These are phyloP conservation scores for Latheticus oryzae DNA, from an alignment of 2,888 invertebrate species.

Conservation along the genomic window DNA sequence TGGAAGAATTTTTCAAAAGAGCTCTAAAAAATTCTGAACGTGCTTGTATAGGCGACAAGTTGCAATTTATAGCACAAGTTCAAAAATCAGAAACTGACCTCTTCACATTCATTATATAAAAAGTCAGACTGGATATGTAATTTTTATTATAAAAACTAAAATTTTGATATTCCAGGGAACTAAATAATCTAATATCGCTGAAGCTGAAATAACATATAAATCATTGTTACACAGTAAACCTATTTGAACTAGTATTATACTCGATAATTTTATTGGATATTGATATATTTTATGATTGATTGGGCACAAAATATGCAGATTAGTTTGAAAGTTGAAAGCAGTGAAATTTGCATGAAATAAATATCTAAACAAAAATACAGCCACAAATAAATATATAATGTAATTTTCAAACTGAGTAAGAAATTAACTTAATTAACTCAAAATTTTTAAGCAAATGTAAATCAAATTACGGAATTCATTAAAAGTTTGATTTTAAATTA, in stretches of 20 bases:
- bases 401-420: background rate
- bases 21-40: slow-evolving; percentile 4
- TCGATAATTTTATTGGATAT: slow-evolving; percentile 12
- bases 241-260: slow-evolving; percentile 2
- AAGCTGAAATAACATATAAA: slow-evolving; percentile 15
- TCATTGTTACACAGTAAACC: slow-evolving; percentile 12
- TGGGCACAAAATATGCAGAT: slow-evolving; percentile 2
- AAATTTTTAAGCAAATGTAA: too few species aligned
- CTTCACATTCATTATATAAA: too few species aligned
- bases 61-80: slow-evolving; percentile 19
- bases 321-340: too few species aligned
- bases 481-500: slow-evolving; percentile 15
- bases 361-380: too few species aligned
- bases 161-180: slow-evolving; percentile 1
- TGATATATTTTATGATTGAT: slow-evolving; percentile 4
- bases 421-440: background rate
- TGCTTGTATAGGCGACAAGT: slow-evolving; percentile 4
- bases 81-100: background rate
- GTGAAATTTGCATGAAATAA: too few species aligned
- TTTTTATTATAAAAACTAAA: background rate
- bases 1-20: slow-evolving; percentile 10
- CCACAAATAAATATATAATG: background rate
- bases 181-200: slow-evolving; percentile 17
- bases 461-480: slow-evolving; percentile 2
- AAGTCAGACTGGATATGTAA: too few species aligned